These are phyloP conservation scores for Marisa cornuarietis DNA, from an alignment of 1,140 invertebrate species.

Conservation along the genomic window DNA sequence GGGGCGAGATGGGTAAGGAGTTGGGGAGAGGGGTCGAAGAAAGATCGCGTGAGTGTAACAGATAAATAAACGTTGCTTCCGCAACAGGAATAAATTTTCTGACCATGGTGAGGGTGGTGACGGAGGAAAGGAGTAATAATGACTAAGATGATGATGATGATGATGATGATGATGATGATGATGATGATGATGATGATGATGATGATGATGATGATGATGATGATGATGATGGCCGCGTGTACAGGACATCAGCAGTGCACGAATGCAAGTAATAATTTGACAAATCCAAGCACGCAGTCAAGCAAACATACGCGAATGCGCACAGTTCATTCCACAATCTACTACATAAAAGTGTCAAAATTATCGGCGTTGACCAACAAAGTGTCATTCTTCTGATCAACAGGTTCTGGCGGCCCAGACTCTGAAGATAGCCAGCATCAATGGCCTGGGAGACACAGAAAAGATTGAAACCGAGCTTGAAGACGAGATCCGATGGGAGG, in stretches of 20 bases:
- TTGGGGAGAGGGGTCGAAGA: too few species aligned
- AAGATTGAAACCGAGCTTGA: slow-evolving; percentile 45
- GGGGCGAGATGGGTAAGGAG: too few species aligned
- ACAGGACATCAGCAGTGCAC: neutral
- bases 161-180: neutral
- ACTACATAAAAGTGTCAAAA: neutral
- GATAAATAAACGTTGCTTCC: too few species aligned
- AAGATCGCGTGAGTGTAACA: too few species aligned
- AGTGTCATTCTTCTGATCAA: neutral
- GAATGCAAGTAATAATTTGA: neutral
- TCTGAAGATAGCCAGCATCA: slow-evolving; percentile 44
- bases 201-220: neutral
- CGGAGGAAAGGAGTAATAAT: neutral
- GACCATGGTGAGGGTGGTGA: too few species aligned
- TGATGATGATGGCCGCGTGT: neutral
- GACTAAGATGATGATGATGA: neutral
- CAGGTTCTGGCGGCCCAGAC: slow-evolving; percentile 46
- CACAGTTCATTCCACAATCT: neutral
- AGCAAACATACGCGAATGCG: neutral
- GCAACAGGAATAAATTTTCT: too few species aligned
- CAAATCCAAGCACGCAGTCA: neutral
- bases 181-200: neutral
- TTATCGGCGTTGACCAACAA: too few species aligned
- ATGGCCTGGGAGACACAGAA: slow-evolving; percentile 38
- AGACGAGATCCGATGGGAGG: slow-evolving; percentile 39